phyloP scores from a whole-genome alignment of 2,113 vertebrate species.

The Holacanthus passer region DNA sequence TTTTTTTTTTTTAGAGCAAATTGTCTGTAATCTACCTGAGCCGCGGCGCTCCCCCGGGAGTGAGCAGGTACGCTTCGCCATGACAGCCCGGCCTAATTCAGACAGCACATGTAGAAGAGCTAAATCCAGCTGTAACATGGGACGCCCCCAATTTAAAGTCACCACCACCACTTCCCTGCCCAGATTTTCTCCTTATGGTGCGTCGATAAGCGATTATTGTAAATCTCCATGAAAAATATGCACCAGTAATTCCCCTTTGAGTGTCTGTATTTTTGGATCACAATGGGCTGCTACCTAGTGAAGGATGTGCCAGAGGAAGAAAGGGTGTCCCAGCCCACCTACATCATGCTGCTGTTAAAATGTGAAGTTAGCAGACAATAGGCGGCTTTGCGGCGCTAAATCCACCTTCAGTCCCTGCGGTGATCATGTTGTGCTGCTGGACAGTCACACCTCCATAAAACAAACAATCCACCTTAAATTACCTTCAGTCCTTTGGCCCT shows the following conservation, averaged over 20 bases:
- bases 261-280: slow-evolving; percentile 73
- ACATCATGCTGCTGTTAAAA: slow-evolving; percentile 56
- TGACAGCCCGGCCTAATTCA: slow-evolving; percentile 75
- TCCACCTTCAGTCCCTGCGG: slow-evolving; percentile 31
- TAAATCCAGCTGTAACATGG: slow-evolving; percentile 66
- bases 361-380: slow-evolving; percentile 63
- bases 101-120: slow-evolving; percentile 63
- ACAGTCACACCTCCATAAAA: slow-evolving; percentile 32
- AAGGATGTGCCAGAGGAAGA: slow-evolving; percentile 60
- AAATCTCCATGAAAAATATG: slow-evolving; percentile 79
- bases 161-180: slow-evolving; percentile 46
- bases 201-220: slow-evolving; percentile 75
- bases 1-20: slow-evolving; percentile 56
- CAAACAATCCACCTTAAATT: slow-evolving; percentile 37
- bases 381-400: slow-evolving; percentile 45
- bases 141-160: slow-evolving; percentile 63
- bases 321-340: slow-evolving; percentile 52
- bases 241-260: slow-evolving; percentile 70
- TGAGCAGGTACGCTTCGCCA: slow-evolving; percentile 53
- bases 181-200: slow-evolving; percentile 64
- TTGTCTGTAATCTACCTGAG: slow-evolving; percentile 67
- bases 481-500: slow-evolving; percentile 19
- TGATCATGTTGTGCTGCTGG: slow-evolving; percentile 32
- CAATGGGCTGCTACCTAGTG: slow-evolving; percentile 57
- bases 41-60: slow-evolving; percentile 45